Base-by-base conservation (phyloP, 2,113 vertebrate genomes). In the Tragelaphus strepsiceros region DNA sequence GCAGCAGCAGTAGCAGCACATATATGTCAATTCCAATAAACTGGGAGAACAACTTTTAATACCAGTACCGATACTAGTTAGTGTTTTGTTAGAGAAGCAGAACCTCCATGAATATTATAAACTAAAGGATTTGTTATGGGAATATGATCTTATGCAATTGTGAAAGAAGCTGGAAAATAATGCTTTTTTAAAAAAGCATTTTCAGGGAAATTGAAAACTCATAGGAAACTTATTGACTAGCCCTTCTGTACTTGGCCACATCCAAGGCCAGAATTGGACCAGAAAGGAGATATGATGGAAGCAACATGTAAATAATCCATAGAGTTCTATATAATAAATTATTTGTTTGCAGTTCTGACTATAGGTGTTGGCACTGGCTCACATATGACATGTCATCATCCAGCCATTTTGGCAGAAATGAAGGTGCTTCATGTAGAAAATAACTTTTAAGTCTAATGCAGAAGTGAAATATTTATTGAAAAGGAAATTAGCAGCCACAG, bases 401-500 rank as follows among this genome's bases (percentile, higher is more conserved):
- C 2, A 39, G 54, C 32, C 10, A 78, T 62, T 96, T 95, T n/a
- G 24, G 24, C n/a, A n/a, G 26, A 56, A 39, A 90, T 26, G 16
- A 95, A 95, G 9, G 8, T 54, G 2, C 2, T 51, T 30, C 32
- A 54, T 56, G 14, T 77, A 82, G 86, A 90, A 96, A 53, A 54
- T 6, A 88, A 58, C 17, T 49, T 71, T 16, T 6, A 17, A 22
- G 49, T 95, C 85, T 91, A n/a, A 83, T 35, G 43, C 39, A 74
- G n/a, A 21, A 84, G 35, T 62, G 16, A 95, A 53, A 78, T 82
- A 89, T 77, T 67, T 95, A 74, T 89, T 91, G 93, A 95, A 93
- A 94, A 90, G n/a, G 6, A 96, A 96, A 89, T 24, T 39, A 94
- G 71, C 97, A 97, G 91, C 24, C 56, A 83, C 82, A 53, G 53